Percentiles rank a stretch among this genome's conserved stretches.
phyloP scores from a whole-genome alignment of 2,113 vertebrate species.

The Catagonus wagneri region DNA sequence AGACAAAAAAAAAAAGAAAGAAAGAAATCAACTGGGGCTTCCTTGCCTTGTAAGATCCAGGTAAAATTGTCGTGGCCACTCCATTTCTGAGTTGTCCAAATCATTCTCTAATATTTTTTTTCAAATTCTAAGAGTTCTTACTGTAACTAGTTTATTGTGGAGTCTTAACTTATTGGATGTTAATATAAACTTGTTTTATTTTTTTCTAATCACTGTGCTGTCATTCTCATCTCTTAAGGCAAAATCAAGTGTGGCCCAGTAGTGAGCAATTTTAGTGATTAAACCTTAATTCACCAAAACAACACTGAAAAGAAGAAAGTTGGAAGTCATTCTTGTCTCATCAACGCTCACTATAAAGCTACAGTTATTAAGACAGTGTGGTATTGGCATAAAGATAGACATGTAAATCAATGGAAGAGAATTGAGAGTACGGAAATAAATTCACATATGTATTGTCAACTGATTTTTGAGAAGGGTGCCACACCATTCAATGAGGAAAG shows the following conservation, averaged over 20 bases:
- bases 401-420: not conserved
- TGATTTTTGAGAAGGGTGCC: not conserved
- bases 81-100: not conserved
- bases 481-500: not conserved
- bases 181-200: not conserved
- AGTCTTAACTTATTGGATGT: not conserved
- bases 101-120: not conserved
- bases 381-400: not conserved
- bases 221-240: not conserved
- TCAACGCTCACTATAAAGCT: constrained; percentile 27
- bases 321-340: not conserved
- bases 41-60: not conserved
- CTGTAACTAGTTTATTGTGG: not conserved
- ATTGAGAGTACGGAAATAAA: not conserved
- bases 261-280: not conserved
- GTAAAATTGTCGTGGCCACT: not conserved
- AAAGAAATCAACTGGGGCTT: not conserved
- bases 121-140: constrained; percentile 22
- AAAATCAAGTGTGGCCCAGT: not conserved
- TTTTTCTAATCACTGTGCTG: not conserved
- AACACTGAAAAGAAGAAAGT: not conserved
- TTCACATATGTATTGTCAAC: not conserved
- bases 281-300: not conserved
- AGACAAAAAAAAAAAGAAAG: no score
- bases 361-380: not conserved